A percentile compares a stretch with the other conserved stretches of the same genome.
Conservation (phyloP, 2,797 vertebrate genomes). For the Zalophus californianus region DNA sequence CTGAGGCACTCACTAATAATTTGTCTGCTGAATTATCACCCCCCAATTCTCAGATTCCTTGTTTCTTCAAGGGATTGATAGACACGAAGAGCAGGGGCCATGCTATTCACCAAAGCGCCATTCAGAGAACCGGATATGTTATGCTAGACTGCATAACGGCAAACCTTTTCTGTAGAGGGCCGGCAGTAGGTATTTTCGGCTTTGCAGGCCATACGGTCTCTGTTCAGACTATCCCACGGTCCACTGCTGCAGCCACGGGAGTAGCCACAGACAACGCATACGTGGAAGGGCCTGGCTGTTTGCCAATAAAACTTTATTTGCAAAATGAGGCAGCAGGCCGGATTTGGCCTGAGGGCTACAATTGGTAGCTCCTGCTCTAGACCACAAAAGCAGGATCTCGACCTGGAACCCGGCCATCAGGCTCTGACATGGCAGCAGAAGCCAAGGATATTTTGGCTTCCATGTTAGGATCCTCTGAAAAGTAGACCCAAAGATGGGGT, state of each 20-base stretch:
- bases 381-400: not conserved
- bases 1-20: not conserved
- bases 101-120: not conserved
- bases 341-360: not conserved
- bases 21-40: not conserved
- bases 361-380: not conserved
- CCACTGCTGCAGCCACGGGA: accelerated
- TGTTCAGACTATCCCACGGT: too few species aligned
- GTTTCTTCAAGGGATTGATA: not conserved
- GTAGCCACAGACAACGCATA: not conserved
- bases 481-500: not conserved
- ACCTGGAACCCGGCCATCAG: not conserved
- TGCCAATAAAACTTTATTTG: not conserved
- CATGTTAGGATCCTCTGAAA: not conserved
- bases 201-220: not conserved
- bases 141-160: not conserved
- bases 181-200: not conserved
- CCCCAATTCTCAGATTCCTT: not conserved
- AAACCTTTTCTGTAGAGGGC: not conserved
- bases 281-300: not conserved
- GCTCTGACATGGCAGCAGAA: not conserved
- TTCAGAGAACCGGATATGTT: not conserved
- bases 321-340: not conserved
- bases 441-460: not conserved
- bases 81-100: not conserved